Evolutionary conservation across 2,797 vertebrate genomes (phyloP).

Genomic region (Sebastes matsubarae): DNA sequence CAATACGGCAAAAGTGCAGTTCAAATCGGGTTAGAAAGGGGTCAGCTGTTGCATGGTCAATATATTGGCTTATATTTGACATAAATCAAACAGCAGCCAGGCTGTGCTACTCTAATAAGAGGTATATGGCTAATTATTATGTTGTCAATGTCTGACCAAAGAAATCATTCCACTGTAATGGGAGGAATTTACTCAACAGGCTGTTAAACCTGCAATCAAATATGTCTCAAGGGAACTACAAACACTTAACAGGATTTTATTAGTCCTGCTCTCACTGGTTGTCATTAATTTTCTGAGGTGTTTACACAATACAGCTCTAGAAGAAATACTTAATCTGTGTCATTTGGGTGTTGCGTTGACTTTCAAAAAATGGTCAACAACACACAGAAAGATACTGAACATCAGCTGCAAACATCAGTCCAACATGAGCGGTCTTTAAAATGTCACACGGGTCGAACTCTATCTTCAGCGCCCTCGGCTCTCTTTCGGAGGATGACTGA

Average conservation of each 20-base stretch:
- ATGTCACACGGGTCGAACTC: slow-evolving; percentile 29
- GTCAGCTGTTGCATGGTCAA: background rate
- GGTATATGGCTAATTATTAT: background rate
- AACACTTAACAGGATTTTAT: slow-evolving; percentile 27
- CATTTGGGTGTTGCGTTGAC: background rate
- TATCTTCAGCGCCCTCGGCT: slow-evolving; percentile 18
- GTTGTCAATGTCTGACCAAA: background rate
- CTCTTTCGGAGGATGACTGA: slow-evolving; percentile 47
- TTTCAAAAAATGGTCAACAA: slow-evolving; percentile 6
- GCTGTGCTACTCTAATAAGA: background rate
- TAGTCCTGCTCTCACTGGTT: slow-evolving; percentile 17
- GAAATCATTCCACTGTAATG: background rate
- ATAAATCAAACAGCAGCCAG: background rate
- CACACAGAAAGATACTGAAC: background rate
- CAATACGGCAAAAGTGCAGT: background rate
- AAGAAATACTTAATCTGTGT: slow-evolving; percentile 3
- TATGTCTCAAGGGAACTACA: slow-evolving; percentile 8
- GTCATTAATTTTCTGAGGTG: slow-evolving; percentile 18
- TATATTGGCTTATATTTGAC: background rate
- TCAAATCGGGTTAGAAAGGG: background rate
- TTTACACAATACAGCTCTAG: background rate
- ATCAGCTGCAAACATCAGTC: slow-evolving; percentile 9
- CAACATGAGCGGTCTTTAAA: background rate
- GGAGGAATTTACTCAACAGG: slow-evolving; percentile 12
- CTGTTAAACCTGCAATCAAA: slow-evolving; percentile 33